These are phyloP conservation scores for Ischnus inquisitorius DNA, from an alignment of 2,888 invertebrate genomes.

Conservation along the genomic window DNA sequence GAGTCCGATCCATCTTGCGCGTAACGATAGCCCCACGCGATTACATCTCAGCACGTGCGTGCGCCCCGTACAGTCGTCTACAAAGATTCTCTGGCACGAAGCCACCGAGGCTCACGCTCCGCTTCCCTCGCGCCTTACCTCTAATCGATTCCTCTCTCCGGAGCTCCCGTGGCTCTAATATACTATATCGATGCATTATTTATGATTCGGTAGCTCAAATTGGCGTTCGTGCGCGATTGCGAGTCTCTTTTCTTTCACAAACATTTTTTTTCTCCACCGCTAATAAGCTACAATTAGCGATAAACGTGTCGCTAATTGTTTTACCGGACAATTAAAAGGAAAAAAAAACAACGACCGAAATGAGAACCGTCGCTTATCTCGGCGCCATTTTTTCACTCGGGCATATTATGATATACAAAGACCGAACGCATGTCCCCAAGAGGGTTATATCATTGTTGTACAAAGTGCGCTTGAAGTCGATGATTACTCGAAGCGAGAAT, in stretches of 20 bases:
- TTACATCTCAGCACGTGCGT: conserved; percentile 73
- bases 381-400: not conserved
- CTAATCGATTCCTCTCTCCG: conserved; percentile 27
- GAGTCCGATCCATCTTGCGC: conserved; percentile 70
- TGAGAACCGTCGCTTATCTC: not conserved
- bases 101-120: conserved; percentile 45
- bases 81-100: conserved; percentile 56
- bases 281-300: not conserved
- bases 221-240: not conserved
- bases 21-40: conserved; percentile 70
- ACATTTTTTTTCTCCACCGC: not conserved
- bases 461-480: conserved; percentile 41
- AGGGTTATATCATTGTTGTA: conserved; percentile 41
- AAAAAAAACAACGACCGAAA: not conserved
- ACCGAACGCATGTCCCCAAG: conserved; percentile 10
- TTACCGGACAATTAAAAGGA: not conserved
- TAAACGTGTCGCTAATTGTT: conserved; percentile 5
- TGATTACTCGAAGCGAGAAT: conserved; percentile 40
- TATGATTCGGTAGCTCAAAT: conserved; percentile 19
- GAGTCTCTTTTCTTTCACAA: not conserved
- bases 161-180: not conserved
- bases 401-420: not conserved
- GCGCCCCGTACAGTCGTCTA: conserved; percentile 54
- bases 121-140: conserved; percentile 16
- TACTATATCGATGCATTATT: conserved; percentile 28